These are phyloP conservation scores for Gavia stellata DNA, from an alignment of 2,113 vertebrate species.

Conservation along the genomic window DNA sequence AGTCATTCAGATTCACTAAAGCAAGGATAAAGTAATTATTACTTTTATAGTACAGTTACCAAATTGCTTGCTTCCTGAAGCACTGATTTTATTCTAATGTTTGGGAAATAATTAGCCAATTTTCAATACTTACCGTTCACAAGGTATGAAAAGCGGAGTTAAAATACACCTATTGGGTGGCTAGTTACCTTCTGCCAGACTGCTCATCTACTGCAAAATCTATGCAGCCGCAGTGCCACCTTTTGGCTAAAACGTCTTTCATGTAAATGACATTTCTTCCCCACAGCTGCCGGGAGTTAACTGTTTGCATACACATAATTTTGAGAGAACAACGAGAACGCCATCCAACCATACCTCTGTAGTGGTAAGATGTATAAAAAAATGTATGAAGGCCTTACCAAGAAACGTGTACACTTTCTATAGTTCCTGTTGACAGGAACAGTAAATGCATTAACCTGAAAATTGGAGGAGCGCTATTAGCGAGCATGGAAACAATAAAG, in stretches of 20 bases:
- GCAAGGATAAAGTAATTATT: background rate
- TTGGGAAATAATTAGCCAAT: background rate
- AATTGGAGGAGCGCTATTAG: background rate
- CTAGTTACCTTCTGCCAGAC: background rate
- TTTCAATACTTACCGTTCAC: background rate
- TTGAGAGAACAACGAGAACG: background rate
- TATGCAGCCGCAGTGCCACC: conserved; percentile 73
- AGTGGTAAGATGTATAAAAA: background rate
- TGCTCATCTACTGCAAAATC: background rate
- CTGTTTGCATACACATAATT: background rate
- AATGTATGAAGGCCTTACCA: background rate
- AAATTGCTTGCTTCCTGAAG: background rate
- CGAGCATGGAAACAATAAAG: background rate
- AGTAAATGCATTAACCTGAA: background rate
- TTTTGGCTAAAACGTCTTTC: conserved; percentile 67
- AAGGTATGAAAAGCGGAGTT: background rate
- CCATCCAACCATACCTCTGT: background rate
- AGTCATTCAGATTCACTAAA: background rate
- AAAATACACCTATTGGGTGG: background rate
- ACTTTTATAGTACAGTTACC: background rate
- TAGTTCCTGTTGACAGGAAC: background rate
- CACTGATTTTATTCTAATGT: background rate
- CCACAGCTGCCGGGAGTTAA: background rate
- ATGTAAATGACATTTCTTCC: background rate
- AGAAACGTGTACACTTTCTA: background rate